phyloP scores from a whole-genome alignment of 2,888 invertebrate genomes.

The Sesia bembeciformis region DNA sequence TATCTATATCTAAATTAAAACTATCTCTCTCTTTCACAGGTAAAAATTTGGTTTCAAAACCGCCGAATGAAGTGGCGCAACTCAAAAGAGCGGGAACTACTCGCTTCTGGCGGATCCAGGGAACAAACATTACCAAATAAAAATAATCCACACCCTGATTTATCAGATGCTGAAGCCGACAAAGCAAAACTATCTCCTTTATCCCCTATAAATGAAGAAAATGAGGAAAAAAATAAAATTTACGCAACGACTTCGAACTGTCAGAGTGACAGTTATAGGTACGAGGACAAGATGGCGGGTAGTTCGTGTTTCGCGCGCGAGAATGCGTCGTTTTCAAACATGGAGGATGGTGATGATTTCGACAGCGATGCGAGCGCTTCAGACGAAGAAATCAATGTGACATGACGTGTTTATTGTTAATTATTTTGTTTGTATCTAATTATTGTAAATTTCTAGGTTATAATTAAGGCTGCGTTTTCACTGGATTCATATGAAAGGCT shows the following conservation, averaged over 20 bases:
- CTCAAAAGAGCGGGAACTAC: conserved; percentile 94
- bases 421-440: not conserved
- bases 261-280: conserved; percentile 33
- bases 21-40: conserved; percentile 42
- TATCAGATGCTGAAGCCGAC: conserved; percentile 91
- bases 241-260: conserved; percentile 45
- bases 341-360: conserved; percentile 59
- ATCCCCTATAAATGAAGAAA: conserved; percentile 59
- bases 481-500: too few relatives aligned
- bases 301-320: conserved; percentile 39
- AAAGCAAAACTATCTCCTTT: conserved; percentile 79
- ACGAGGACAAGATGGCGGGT: conserved; percentile 54
- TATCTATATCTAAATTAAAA: too few relatives aligned
- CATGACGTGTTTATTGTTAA: conserved; percentile 77
- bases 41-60: conserved; percentile 92
- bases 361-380: conserved; percentile 78
- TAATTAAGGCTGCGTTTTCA: too few relatives aligned
- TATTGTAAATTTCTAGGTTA: not conserved
- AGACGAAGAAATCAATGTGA: conserved; percentile 90
- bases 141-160: conserved; percentile 95
- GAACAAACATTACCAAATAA: conserved; percentile 97
- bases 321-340: conserved; percentile 28
- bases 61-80: conserved; percentile 99
- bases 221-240: conserved; percentile 43
- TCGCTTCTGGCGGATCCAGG: conserved; percentile 94